Percentiles rank a stretch among this genome's conserved stretches.
phyloP scores from a whole-genome alignment of 2,888 invertebrate species.

The Liposcelis brunnea region DNA sequence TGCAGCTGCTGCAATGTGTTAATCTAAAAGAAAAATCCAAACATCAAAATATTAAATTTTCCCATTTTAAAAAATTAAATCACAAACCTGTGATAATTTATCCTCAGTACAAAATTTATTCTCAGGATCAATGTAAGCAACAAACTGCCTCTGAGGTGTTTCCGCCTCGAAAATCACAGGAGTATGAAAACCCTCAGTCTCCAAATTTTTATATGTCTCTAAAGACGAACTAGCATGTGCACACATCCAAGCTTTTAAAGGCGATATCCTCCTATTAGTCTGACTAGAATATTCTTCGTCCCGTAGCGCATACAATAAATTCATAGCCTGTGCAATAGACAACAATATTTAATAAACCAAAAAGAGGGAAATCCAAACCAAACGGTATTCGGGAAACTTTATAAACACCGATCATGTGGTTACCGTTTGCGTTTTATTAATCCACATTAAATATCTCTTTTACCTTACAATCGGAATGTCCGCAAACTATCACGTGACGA shows the following conservation, averaged over 20 bases:
- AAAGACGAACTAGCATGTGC: constrained; percentile 69
- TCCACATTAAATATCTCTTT: constrained; percentile 7
- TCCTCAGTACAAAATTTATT: constrained; percentile 75
- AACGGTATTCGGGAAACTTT: constrained; percentile 12
- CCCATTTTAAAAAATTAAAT: not conserved
- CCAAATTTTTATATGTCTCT: constrained; percentile 61
- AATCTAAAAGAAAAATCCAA: constrained; percentile 32
- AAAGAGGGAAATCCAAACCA: too few species aligned
- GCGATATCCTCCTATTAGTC: constrained; percentile 66
- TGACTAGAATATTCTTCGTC: constrained; percentile 55
- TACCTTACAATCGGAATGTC: constrained; percentile 91
- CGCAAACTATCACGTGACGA: constrained; percentile 84
- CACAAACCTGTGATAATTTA: constrained; percentile 74
- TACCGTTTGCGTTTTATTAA: not conserved
- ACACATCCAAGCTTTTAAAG: constrained; percentile 80
- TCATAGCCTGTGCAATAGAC: too few species aligned
- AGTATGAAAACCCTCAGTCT: constrained; percentile 40
- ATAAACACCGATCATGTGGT: constrained; percentile 8
- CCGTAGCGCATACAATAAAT: constrained; percentile 66
- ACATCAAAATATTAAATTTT: constrained; percentile 5
- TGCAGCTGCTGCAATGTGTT: constrained; percentile 84
- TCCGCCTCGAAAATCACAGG: constrained; percentile 76
- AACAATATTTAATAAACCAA: too few species aligned
- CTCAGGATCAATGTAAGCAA: constrained; percentile 88
- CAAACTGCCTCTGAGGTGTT: constrained; percentile 71